Conservation (phyloP, 2,888 invertebrate genomes). For the Drosophila eohydei region DNA sequence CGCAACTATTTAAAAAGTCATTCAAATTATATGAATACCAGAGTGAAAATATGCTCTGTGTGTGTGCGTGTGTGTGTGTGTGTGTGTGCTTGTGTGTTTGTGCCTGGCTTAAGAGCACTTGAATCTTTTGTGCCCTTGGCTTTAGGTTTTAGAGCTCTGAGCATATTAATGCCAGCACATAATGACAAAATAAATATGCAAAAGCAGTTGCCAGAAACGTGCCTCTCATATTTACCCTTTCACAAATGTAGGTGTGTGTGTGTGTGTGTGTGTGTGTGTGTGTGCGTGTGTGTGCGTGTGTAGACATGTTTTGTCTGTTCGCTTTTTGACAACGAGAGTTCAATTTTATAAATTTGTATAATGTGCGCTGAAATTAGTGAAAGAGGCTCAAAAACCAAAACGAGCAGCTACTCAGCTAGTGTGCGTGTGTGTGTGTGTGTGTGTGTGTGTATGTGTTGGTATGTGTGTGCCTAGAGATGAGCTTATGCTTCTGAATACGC, state of each 20-base stretch:
- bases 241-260: slow-evolving; percentile 39
- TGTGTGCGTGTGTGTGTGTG: slow-evolving; percentile 23
- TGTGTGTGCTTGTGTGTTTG: slow-evolving; percentile 17
- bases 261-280: not conserved
- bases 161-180: slow-evolving; percentile 82
- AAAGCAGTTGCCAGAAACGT: slow-evolving; percentile 82
- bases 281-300: slow-evolving; percentile 20
- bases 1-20: slow-evolving; percentile 84
- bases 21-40: slow-evolving; percentile 81
- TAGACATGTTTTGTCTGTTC: slow-evolving; percentile 18
- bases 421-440: slow-evolving; percentile 20
- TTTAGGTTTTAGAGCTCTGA: slow-evolving; percentile 37
- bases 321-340: slow-evolving; percentile 63
- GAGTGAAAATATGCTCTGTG: slow-evolving; percentile 18
- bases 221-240: slow-evolving; percentile 75
- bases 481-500: not conserved
- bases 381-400: slow-evolving; percentile 50
- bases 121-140: slow-evolving; percentile 38
- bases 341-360: slow-evolving; percentile 73
- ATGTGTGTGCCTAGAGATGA: slow-evolving; percentile 11
- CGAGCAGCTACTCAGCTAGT: slow-evolving; percentile 40
- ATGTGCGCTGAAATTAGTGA: slow-evolving; percentile 75
- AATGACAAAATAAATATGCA: slow-evolving; percentile 85
- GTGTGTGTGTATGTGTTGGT: slow-evolving; percentile 12
- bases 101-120: slow-evolving; percentile 60